These are phyloP conservation scores for Enteromius viviparus DNA, from an alignment of 2,797 vertebrate species.

Conservation along the genomic window DNA sequence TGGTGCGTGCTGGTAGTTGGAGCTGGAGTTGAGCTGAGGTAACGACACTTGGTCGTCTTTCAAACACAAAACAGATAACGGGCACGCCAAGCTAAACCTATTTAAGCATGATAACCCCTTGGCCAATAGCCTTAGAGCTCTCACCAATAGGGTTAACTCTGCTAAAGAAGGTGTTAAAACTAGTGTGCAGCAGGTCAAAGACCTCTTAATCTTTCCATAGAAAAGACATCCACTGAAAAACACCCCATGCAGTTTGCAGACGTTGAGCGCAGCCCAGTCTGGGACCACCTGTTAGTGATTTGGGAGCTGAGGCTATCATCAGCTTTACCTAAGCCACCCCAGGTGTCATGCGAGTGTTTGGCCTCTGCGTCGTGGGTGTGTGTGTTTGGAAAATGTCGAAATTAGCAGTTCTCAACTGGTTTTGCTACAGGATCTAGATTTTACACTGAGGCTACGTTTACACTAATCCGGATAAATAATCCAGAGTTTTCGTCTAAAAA, in stretches of 20 bases:
- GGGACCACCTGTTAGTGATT: slow-evolving; percentile 57
- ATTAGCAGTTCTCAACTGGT: background rate
- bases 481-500: too few species aligned
- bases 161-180: slow-evolving; percentile 51
- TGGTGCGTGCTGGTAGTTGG: background rate
- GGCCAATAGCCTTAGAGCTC: slow-evolving; percentile 40
- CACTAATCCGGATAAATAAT: too few species aligned
- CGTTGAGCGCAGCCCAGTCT: slow-evolving; percentile 12
- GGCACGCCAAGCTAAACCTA: slow-evolving; percentile 30
- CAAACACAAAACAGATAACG: slow-evolving; percentile 30
- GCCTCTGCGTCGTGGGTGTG: slow-evolving; percentile 16
- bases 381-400: slow-evolving; percentile 8
- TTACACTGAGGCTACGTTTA: background rate
- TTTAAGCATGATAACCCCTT: slow-evolving; percentile 46
- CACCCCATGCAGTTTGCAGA: slow-evolving; percentile 16
- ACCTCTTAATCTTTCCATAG: slow-evolving; percentile 50
- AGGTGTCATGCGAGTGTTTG: slow-evolving; percentile 20
- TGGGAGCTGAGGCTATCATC: slow-evolving; percentile 37
- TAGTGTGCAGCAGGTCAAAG: slow-evolving; percentile 50
- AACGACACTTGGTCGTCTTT: slow-evolving; percentile 38
- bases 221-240: slow-evolving; percentile 33
- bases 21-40: slow-evolving; percentile 38
- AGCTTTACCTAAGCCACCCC: slow-evolving; percentile 37
- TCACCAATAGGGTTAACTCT: slow-evolving; percentile 44
- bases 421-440: background rate